Conservation (phyloP, 1,140 invertebrate species). For the Parasteatoda tepidariorum region DNA sequence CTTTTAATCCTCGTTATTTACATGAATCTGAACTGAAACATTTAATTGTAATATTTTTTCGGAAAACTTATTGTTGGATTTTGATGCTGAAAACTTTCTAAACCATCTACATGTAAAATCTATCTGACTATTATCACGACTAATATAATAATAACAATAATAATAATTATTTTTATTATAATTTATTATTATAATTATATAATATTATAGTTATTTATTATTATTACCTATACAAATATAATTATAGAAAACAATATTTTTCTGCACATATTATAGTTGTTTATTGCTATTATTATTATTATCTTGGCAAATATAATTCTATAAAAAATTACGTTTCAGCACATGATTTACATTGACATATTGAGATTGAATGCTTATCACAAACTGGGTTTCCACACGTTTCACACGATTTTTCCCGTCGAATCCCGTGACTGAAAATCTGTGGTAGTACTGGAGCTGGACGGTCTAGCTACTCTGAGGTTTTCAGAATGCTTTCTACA, state of each 20-base stretch:
- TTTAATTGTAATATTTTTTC: background rate
- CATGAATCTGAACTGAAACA: background rate
- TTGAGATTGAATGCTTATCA: background rate
- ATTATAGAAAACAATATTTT: too few species aligned
- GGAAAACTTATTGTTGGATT: background rate
- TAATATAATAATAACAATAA: background rate
- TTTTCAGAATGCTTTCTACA: background rate
- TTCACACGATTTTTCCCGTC: background rate
- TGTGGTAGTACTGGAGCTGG: background rate
- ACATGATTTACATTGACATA: background rate
- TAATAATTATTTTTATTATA: too few species aligned
- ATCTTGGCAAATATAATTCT: background rate
- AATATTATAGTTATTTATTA: background rate
- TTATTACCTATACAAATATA: background rate
- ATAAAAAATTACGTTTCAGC: background rate
- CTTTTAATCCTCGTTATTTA: background rate
- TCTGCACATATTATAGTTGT: background rate
- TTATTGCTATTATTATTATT: background rate
- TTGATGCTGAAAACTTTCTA: background rate
- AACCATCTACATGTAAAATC: background rate
- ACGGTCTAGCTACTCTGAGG: background rate
- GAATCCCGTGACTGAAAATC: background rate
- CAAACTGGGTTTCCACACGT: background rate
- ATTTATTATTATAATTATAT: too few species aligned
- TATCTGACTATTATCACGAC: background rate